phyloP scores from a whole-genome alignment of 1,140 invertebrate genomes.

The Oncopodura yosiiana region DNA sequence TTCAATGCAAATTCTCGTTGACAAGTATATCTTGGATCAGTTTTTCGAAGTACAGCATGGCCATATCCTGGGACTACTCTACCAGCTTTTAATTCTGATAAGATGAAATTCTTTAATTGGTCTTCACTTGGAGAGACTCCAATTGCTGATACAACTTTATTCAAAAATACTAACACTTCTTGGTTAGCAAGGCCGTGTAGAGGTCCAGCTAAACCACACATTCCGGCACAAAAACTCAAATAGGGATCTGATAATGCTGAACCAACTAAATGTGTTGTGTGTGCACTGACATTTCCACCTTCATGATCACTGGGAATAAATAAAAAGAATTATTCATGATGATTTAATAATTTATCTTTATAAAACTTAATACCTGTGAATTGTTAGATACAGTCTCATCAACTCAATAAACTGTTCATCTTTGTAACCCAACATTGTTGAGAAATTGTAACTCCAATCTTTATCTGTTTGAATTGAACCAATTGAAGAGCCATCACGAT shows the following conservation, averaged over 20 bases:
- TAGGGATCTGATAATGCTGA: conserved; percentile 92
- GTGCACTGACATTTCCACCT: conserved; percentile 91
- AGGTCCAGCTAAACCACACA: conserved; percentile 90
- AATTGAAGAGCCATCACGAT: conserved; percentile 72
- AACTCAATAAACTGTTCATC: conserved; percentile 76
- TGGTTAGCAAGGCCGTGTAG: conserved; percentile 94
- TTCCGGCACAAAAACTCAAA: conserved; percentile 82
- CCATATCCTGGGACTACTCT: conserved; percentile 95
- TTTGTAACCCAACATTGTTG: conserved; percentile 83
- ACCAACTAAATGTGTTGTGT: conserved; percentile 87
- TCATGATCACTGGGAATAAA: conserved; percentile 65
- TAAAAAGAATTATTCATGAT: conserved; percentile 8
- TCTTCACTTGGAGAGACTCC: conserved; percentile 74
- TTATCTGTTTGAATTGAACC: conserved; percentile 76
- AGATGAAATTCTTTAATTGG: conserved; percentile 82
- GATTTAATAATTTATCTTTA: not conserved
- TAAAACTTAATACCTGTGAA: conserved; percentile 58
- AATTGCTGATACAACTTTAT: conserved; percentile 67
- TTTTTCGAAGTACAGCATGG: conserved; percentile 91
- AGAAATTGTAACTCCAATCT: conserved; percentile 93
- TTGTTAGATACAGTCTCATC: conserved; percentile 88
- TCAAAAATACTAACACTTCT: conserved; percentile 72
- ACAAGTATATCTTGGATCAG: conserved; percentile 88
- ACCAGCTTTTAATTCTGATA: conserved; percentile 87
- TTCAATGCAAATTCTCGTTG: conserved; percentile 92